Evolutionary conservation across 2,113 vertebrate species (phyloP).

Genomic region (Stegostoma tigrinum): DNA sequence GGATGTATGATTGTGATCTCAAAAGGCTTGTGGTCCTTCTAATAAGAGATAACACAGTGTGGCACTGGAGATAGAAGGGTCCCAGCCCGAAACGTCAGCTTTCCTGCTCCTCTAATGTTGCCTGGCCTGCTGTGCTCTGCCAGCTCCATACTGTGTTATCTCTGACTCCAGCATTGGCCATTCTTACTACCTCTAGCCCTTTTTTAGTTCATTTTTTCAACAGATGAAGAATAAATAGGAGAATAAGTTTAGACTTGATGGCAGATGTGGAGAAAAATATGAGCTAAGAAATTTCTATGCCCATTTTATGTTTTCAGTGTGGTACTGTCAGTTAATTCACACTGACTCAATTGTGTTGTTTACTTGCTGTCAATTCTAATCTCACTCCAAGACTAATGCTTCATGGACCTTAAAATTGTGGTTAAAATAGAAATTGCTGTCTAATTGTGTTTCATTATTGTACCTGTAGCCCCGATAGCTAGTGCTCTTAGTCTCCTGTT

Average conservation of each 20-base stretch:
- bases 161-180: too few relatives aligned
- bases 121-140: too few relatives aligned
- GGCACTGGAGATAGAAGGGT: too few relatives aligned
- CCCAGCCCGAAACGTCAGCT: too few relatives aligned
- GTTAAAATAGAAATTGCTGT: not conserved
- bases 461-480: constrained; percentile 49
- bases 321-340: not conserved
- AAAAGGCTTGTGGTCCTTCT: not conserved
- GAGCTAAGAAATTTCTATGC: not conserved
- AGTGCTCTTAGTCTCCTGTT: constrained; percentile 47
- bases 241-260: not conserved
- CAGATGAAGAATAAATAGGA: not conserved
- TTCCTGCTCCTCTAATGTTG: too few relatives aligned
- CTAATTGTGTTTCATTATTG: not conserved
- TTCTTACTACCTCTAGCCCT: too few relatives aligned
- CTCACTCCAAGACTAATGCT: not conserved
- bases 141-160: too few relatives aligned
- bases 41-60: not conserved
- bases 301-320: not conserved
- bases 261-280: not conserved
- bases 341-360: not conserved
- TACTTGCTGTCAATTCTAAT: not conserved
- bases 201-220: not conserved
- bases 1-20: not conserved
- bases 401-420: not conserved